These are phyloP conservation scores for Onychorhynchus coronatus DNA, from an alignment of 2,113 vertebrate genomes.

Conservation along the genomic window DNA sequence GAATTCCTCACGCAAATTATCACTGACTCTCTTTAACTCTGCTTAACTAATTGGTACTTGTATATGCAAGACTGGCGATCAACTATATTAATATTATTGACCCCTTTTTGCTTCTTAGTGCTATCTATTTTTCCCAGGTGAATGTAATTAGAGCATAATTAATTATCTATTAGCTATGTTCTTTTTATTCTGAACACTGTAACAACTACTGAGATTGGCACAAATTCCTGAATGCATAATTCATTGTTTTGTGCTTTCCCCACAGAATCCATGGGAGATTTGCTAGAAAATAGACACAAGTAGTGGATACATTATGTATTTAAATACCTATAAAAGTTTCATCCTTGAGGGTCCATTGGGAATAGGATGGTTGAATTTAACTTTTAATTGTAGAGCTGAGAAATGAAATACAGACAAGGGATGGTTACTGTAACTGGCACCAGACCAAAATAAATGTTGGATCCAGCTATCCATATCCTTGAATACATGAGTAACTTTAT, in stretches of 20 bases:
- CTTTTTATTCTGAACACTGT: not conserved
- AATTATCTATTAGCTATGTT: slow-evolving; percentile 18
- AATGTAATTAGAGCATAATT: slow-evolving; percentile 30
- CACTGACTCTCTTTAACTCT: slow-evolving; percentile 4
- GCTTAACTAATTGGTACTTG: slow-evolving; percentile 44
- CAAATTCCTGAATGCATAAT: slow-evolving; percentile 1
- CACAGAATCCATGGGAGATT: not conserved
- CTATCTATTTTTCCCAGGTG: slow-evolving; percentile 22
- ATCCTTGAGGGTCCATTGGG: not conserved
- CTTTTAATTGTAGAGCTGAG: slow-evolving; percentile 27
- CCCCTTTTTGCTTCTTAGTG: not conserved
- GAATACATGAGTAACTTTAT: not conserved
- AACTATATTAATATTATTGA: slow-evolving; percentile 46
- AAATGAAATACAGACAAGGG: not conserved
- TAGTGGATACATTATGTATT: slow-evolving; percentile 34
- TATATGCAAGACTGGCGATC: slow-evolving; percentile 22
- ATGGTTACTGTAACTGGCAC: not conserved
- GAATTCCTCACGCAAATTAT: slow-evolving; percentile 6
- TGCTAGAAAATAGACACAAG: not conserved
- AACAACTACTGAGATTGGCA: not conserved
- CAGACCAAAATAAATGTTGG: not conserved
- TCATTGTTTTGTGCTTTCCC: not conserved
- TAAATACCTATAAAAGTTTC: slow-evolving; percentile 39
- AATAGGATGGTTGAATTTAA: not conserved
- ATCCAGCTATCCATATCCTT: not conserved